Evolutionary conservation across 1,140 invertebrate genomes (phyloP).

Genomic region (Trissolcus basalis): DNA sequence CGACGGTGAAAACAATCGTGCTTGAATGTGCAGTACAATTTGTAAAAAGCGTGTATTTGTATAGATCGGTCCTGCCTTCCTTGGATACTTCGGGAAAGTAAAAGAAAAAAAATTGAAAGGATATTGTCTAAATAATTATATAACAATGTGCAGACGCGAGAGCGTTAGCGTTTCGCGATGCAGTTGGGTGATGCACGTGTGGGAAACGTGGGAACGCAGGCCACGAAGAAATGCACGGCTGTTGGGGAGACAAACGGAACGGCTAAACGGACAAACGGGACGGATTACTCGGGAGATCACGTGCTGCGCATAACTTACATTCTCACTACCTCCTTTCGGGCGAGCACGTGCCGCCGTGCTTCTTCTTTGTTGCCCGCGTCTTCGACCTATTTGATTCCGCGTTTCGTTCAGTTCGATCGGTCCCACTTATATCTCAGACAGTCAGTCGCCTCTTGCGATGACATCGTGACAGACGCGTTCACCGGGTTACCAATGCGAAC

Average conservation of each 20-base stretch:
- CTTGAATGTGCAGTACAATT: too few relatives aligned
- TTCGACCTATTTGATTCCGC: constrained; percentile 44
- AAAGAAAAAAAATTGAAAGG: too few relatives aligned
- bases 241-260: constrained; percentile 47
- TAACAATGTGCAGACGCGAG: too few relatives aligned
- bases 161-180: background rate
- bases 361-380: constrained; percentile 56
- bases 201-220: constrained; percentile 2
- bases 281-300: constrained; percentile 66
- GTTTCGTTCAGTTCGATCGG: constrained; percentile 68
- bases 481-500: constrained; percentile 39
- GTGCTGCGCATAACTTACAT: constrained; percentile 73
- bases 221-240: constrained; percentile 60
- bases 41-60: too few relatives aligned
- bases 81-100: too few relatives aligned
- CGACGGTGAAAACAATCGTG: too few relatives aligned
- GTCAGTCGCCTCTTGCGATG: constrained; percentile 63
- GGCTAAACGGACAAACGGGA: constrained; percentile 37
- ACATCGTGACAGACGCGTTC: constrained; percentile 55
- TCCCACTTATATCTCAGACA: constrained; percentile 64
- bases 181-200: constrained; percentile 2
- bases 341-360: constrained; percentile 50
- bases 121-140: too few relatives aligned
- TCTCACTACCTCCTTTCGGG: constrained; percentile 66
- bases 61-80: too few relatives aligned